Evolutionary conservation across 2,797 vertebrate species (phyloP).

Genomic region (Graptemys geographica): DNA sequence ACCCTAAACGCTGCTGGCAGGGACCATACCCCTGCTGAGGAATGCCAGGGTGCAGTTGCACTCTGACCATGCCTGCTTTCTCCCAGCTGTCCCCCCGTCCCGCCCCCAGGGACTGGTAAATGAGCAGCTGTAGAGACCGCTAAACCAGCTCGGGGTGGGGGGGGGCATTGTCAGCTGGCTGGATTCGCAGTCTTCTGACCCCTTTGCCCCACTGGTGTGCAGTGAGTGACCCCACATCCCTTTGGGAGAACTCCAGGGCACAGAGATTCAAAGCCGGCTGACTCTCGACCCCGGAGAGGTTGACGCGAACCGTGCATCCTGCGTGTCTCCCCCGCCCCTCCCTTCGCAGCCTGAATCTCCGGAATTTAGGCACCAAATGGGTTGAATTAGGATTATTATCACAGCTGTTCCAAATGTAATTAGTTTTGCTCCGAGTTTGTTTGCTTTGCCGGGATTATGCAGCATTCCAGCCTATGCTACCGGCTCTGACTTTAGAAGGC

Average conservation of each 20-base stretch:
- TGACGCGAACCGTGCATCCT: background rate
- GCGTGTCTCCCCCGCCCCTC: fast-evolving
- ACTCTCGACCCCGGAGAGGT: background rate
- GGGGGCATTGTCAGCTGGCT: background rate
- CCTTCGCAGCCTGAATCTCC: background rate
- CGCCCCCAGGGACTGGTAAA: background rate
- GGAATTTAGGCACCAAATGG: slow-evolving; percentile 61
- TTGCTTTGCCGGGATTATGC: slow-evolving; percentile 66
- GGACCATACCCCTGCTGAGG: background rate
- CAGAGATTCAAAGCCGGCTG: background rate
- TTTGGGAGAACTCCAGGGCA: background rate
- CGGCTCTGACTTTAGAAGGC: slow-evolving; percentile 34
- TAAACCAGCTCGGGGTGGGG: background rate
- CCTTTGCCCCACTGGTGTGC: background rate
- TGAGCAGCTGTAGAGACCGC: background rate
- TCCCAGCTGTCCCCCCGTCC: background rate
- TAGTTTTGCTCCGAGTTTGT: slow-evolving; percentile 66
- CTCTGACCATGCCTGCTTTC: background rate
- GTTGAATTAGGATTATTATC: slow-evolving; percentile 77
- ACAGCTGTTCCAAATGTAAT: slow-evolving; percentile 77
- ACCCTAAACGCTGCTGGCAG: background rate
- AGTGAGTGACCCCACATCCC: background rate
- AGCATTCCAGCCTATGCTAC: slow-evolving; percentile 41
- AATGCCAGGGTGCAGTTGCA: background rate
- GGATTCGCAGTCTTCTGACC: background rate